Percentiles rank a stretch among this genome's conserved stretches.
phyloP scores from a whole-genome alignment of 1,140 invertebrate species.

The Ips typographus region DNA sequence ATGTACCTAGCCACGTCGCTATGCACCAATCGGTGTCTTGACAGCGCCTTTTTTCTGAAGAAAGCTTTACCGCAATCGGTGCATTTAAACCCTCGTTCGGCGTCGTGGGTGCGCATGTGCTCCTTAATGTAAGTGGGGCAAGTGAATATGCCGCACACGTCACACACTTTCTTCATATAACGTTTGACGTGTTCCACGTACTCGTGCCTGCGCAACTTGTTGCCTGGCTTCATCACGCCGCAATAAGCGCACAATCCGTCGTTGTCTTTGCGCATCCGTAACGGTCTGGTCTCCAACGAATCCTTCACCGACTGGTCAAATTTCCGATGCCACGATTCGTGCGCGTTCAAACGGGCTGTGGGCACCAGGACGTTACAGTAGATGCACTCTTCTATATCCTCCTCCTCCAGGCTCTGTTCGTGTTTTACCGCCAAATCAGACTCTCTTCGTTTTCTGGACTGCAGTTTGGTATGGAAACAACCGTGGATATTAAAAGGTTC shows the following conservation, averaged over 20 bases:
- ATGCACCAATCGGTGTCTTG: constrained; percentile 63
- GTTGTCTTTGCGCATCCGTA: not conserved
- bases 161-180: constrained; percentile 30
- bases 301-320: constrained; percentile 16
- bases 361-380: constrained; percentile 21
- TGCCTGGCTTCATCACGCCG: constrained; percentile 22
- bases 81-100: constrained; percentile 53
- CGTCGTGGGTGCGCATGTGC: constrained; percentile 37
- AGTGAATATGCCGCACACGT: constrained; percentile 30
- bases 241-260: constrained; percentile 31
- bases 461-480: constrained; percentile 19
- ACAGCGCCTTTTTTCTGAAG: constrained; percentile 58
- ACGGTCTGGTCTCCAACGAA: not conserved
- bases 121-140: constrained; percentile 37
- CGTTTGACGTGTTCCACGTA: constrained; percentile 27
- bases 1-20: constrained; percentile 68
- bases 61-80: constrained; percentile 72
- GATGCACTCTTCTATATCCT: constrained; percentile 18
- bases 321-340: constrained; percentile 32
- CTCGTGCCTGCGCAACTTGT: constrained; percentile 25
- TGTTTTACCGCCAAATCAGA: not conserved
- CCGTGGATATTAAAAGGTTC: constrained; percentile 6
- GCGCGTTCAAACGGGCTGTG: constrained; percentile 6
- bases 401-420: not conserved
- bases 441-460: not conserved